Conservation (phyloP, 1,140 invertebrate species). For the Drosophila bifasciata region DNA sequence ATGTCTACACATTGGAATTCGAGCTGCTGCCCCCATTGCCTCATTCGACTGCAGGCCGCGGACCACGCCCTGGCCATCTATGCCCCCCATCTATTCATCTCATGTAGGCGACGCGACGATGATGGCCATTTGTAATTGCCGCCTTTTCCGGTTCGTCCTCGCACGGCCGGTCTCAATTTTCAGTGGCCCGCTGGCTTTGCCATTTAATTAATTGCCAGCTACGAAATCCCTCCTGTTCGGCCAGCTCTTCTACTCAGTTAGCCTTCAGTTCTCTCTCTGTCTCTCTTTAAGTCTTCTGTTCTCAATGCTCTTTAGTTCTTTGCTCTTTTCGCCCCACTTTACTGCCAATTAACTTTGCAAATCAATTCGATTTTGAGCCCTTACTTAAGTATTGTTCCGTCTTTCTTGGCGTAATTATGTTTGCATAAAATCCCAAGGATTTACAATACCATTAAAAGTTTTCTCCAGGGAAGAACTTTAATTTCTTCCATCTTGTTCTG, state of each 20-base stretch:
- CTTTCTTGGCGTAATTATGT: conserved; percentile 37
- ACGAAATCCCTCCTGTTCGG: no score
- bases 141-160: conserved; percentile 32
- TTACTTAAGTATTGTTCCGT: conserved; percentile 3
- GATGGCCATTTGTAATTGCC: conserved; percentile 64
- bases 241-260: no score
- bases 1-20: conserved; percentile 45
- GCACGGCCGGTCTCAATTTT: conserved; percentile 23
- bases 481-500: neutral
- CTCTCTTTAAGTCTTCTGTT: conserved; percentile 33
- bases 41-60: conserved; percentile 4
- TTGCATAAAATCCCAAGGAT: conserved; percentile 14
- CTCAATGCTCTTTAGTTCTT: neutral
- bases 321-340: neutral
- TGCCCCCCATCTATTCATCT: conserved; percentile 29
- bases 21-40: conserved; percentile 14
- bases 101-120: conserved; percentile 27
- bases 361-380: conserved; percentile 57
- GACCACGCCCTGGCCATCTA: conserved; percentile 43
- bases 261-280: no score
- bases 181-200: conserved; percentile 19
- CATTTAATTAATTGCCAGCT: conserved; percentile 64
- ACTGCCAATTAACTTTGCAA: conserved; percentile 46
- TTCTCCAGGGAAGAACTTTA: conserved; percentile 6
- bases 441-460: conserved; percentile 8